Conservation (phyloP, 2,888 invertebrate genomes). For the Drosophila kuntzei region DNA sequence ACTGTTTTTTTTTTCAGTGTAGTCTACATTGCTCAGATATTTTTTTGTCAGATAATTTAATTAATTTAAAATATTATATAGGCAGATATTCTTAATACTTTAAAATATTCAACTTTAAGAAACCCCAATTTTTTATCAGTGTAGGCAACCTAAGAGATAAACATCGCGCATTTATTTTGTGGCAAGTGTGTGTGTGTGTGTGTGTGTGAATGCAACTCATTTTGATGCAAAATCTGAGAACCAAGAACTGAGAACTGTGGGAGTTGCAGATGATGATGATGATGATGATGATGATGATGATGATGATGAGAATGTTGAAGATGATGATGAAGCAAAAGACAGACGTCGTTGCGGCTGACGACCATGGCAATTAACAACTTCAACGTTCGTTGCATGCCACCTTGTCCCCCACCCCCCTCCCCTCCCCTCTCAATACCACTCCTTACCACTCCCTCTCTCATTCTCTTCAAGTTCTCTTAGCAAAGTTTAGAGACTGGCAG, state of each 20-base stretch:
- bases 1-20: too few relatives aligned
- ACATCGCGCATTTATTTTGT: slow-evolving; percentile 72
- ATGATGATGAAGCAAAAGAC: slow-evolving; percentile 35
- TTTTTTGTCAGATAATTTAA: too few relatives aligned
- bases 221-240: slow-evolving; percentile 41
- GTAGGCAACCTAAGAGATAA: slow-evolving; percentile 62
- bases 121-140: slow-evolving; percentile 15
- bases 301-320: neutral
- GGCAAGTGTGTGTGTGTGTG: slow-evolving; percentile 33
- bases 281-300: neutral
- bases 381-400: slow-evolving; percentile 69
- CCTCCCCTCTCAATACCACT: too few relatives aligned
- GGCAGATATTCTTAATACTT: too few relatives aligned
- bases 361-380: slow-evolving; percentile 80
- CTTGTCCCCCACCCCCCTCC: neutral
- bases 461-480: too few relatives aligned
- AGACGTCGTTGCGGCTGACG: slow-evolving; percentile 68
- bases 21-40: too few relatives aligned
- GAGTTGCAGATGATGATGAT: slow-evolving; percentile 16
- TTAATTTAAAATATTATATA: too few relatives aligned
- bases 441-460: neutral
- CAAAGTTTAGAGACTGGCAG: slow-evolving; percentile 51
- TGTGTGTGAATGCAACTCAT: slow-evolving; percentile 52
- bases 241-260: slow-evolving; percentile 10
- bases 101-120: neutral